Evolutionary conservation across 2,797 vertebrate genomes (phyloP).

Genomic region (Eleutherodactylus coqui): DNA sequence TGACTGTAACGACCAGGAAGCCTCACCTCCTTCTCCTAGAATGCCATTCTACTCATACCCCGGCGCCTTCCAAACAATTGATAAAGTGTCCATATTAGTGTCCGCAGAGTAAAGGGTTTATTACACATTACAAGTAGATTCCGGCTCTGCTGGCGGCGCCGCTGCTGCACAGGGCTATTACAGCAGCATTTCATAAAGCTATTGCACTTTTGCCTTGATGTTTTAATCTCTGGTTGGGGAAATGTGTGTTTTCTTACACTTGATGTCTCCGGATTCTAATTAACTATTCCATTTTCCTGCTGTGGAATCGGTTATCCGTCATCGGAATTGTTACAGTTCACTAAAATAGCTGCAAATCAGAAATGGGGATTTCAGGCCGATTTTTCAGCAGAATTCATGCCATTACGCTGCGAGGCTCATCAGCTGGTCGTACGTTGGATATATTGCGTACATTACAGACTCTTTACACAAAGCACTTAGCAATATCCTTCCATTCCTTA

Average conservation of each 20-base stretch:
- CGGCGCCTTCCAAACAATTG: too few species aligned
- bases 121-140: too few species aligned
- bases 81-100: too few species aligned
- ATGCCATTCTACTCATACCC: too few species aligned
- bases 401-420: neutral
- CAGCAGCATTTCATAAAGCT: neutral
- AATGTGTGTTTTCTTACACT: neutral
- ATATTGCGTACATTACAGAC: neutral
- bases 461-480: neutral
- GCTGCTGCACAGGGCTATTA: too few species aligned
- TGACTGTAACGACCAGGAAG: too few species aligned
- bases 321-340: neutral
- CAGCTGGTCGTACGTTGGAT: neutral
- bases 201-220: neutral
- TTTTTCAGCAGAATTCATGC: neutral
- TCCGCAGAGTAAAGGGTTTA: too few species aligned
- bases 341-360: neutral
- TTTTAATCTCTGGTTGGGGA: neutral
- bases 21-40: too few species aligned
- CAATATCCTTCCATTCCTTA: neutral
- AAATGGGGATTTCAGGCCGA: neutral
- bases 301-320: neutral
- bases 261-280: neutral
- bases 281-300: conserved; percentile 1
- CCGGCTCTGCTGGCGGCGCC: too few species aligned